Base-by-base conservation (phyloP, 1,140 invertebrate genomes). In the Drosophila saltans region DNA sequence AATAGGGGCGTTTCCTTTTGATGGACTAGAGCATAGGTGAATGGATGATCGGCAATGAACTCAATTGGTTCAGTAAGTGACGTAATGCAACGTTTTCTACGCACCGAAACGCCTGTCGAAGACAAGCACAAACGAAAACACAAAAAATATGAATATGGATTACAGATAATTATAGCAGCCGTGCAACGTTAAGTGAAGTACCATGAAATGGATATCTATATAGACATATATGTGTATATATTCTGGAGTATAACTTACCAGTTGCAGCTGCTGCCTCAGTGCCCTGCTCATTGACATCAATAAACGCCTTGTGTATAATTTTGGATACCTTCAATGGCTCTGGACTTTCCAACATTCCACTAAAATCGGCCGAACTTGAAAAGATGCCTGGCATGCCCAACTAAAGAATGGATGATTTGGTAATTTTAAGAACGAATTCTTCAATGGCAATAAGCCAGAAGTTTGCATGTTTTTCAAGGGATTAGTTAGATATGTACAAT, bases 381-480 rank as follows among this genome's bases (percentile, higher is more conserved):
- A 96, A 96, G 76, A 96, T 92, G 9, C 86, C 86, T 1, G 70
- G 78, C 66, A 96, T 93, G 21, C 94, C 94, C 64, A 96, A 56
- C 93, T 95, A 58, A 16, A 26, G 3, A 39, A 26, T 36, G 5
- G 11, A 57, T 16, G 24, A 24, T 33, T 24, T 16, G 16, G 16
- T 16, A 16, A 16, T 16, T 16, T 16, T 16, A 16, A 16, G 16
- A 16, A 16, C 16, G 16, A 16, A 16, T 16, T 16, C 16, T 16
- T 16, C 16, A 16, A 16, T 16, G 16, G 16, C 16, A 16, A 16
- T 16, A 16, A 16, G 16, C 16, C 16, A 16, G 16, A 16, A 16
- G 16, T 2, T 30, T 30, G 2, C 2, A 30, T 30, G 4, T 3
- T 30, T 30, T 30, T 7, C 33, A 36, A 36, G 33, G 6, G 33